A percentile compares a stretch with the other conserved stretches of the same genome.
These are phyloP conservation scores for Drosophila lowei DNA, from an alignment of 1,140 invertebrate species.

Conservation along the genomic window DNA sequence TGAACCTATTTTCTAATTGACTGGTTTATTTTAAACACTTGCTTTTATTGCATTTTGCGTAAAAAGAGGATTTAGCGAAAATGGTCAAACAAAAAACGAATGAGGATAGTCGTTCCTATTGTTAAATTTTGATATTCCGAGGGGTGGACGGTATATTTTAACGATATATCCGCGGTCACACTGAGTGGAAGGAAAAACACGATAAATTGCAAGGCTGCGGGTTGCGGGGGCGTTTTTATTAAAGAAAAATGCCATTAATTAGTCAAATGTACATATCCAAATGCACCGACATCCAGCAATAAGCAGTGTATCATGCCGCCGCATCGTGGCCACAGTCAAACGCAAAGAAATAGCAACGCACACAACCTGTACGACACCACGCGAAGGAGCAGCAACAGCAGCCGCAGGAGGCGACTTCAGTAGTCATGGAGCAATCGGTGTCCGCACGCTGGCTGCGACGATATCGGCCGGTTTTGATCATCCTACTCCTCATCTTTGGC, in stretches of 20 bases:
- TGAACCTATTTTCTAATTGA: no score
- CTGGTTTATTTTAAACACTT: no score
- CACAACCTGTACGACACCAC: constrained; percentile 14
- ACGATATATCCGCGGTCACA: no score
- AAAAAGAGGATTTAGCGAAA: no score
- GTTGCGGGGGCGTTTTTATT: constrained; percentile 25
- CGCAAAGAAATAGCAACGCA: constrained; percentile 11
- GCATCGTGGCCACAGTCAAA: constrained; percentile 17
- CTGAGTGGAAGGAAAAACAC: no score
- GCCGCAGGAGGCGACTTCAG: constrained; percentile 1
- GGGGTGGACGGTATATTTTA: no score
- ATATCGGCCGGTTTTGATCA: constrained; percentile 83
- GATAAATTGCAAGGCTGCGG: not conserved
- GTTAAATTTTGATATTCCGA: no score
- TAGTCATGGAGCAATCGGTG: constrained; percentile 50
- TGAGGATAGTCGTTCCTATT: no score
- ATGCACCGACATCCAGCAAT: constrained; percentile 29
- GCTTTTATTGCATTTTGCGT: no score
- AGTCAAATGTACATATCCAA: constrained; percentile 27
- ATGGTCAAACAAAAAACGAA: no score
- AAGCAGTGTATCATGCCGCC: constrained; percentile 56
- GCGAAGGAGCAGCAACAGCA: constrained; percentile 21
- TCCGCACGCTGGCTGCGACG: constrained; percentile 82
- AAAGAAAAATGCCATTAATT: constrained; percentile 43
- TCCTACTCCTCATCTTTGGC: constrained; percentile 82